A percentile compares a stretch with the other conserved stretches of the same genome.
These are phyloP conservation scores for Rhagoletis zephyria DNA, from an alignment of 1,140 invertebrate genomes.

Conservation along the genomic window DNA sequence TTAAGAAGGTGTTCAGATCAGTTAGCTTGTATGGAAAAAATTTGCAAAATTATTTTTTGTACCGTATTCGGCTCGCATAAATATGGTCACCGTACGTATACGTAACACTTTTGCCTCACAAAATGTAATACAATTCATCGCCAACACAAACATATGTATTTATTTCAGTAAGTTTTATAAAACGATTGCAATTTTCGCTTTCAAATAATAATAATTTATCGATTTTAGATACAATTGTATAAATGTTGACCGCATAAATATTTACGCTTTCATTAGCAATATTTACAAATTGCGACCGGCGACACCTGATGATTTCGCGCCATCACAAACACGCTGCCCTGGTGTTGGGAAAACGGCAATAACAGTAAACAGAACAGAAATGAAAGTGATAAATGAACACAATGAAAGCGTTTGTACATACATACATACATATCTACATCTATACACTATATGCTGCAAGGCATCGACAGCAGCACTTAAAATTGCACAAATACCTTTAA, in stretches of 20 bases:
- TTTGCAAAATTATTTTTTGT: too few relatives aligned
- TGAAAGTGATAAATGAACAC: neutral
- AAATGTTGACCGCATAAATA: neutral
- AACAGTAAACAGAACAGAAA: neutral
- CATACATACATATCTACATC: too few relatives aligned
- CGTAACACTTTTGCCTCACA: neutral
- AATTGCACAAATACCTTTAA: neutral
- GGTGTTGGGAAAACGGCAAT: neutral
- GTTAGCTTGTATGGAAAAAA: too few relatives aligned
- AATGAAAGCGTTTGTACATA: neutral
- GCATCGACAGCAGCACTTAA: too few relatives aligned
- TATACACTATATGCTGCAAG: too few relatives aligned
- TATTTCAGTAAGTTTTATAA: neutral
- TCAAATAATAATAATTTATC: constrained; percentile 22
- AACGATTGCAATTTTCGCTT: constrained; percentile 2
- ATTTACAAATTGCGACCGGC: neutral
- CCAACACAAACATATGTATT: neutral
- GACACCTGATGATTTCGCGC: constrained; percentile 30
- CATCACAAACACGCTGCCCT: neutral
- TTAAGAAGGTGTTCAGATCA: too few relatives aligned
- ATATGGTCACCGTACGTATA: neutral
- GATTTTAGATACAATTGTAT: neutral
- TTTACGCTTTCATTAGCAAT: neutral
- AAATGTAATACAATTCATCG: too few relatives aligned
- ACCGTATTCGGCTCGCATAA: too few relatives aligned